A percentile compares a stretch with the other conserved stretches of the same genome.
Evolutionary conservation across 2,797 vertebrate genomes (phyloP).

Genomic region (Mormyrops attenuatus): DNA sequence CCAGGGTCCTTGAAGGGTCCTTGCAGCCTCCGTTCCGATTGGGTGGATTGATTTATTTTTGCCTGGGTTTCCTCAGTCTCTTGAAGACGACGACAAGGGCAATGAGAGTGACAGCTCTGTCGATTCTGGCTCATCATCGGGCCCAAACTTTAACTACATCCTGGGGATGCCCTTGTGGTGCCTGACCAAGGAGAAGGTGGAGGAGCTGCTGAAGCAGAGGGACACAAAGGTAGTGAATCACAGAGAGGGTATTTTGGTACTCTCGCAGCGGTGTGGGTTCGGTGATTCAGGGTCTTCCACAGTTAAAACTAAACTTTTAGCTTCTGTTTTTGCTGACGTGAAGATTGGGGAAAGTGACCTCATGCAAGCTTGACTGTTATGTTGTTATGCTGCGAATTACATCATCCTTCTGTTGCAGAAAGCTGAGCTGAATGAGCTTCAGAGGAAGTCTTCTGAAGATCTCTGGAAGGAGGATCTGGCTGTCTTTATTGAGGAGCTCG

Average conservation of each 20-base stretch:
- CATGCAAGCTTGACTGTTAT: neutral
- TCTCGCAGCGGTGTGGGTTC: neutral
- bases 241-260: neutral
- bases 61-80: conserved; percentile 42
- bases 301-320: neutral
- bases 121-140: conserved; percentile 77
- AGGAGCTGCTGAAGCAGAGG: conserved; percentile 88
- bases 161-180: conserved; percentile 98
- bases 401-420: conserved; percentile 59
- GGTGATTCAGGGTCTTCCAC: neutral
- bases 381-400: neutral
- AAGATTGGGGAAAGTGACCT: neutral
- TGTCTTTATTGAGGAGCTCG: conserved; percentile 87
- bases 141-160: conserved; percentile 97
- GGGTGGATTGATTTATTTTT: neutral
- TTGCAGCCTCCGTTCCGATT: neutral
- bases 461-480: conserved; percentile 96
- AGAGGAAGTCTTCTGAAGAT: conserved; percentile 78
- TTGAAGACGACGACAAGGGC: conserved; percentile 76
- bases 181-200: conserved; percentile 94
- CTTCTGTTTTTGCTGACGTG: neutral
- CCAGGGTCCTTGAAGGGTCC: neutral
- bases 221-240: conserved; percentile 76
- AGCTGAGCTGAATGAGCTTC: conserved; percentile 78
- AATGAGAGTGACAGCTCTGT: conserved; percentile 80